A percentile compares a stretch with the other conserved stretches of the same genome.
Conservation (phyloP, 1,140 invertebrate genomes). For the Tribolium castaneum region DNA sequence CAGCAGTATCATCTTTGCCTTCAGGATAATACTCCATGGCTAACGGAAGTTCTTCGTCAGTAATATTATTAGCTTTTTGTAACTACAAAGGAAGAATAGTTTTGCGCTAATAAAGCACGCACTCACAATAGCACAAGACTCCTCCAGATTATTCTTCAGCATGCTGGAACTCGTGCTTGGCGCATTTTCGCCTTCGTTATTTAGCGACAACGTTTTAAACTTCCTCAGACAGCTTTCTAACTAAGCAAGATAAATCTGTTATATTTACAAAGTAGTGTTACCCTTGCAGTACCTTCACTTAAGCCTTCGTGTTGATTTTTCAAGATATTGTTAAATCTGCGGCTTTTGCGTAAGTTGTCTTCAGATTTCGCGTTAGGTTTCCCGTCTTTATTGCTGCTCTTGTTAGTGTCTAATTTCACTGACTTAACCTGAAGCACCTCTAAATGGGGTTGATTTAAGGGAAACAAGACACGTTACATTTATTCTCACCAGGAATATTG, state of each 20-base stretch:
- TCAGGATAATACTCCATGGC: constrained; percentile 17
- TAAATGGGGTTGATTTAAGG: not conserved
- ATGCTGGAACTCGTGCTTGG: not conserved
- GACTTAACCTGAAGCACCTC: constrained; percentile 13
- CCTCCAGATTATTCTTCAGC: not conserved
- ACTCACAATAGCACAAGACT: not conserved
- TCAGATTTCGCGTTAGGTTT: constrained; percentile 3
- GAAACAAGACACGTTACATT: not conserved
- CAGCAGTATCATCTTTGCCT: not conserved
- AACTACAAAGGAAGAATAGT: not conserved
- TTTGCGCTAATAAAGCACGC: not conserved
- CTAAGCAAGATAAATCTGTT: not conserved
- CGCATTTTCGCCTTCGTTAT: constrained; percentile 1
- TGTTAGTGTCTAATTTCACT: constrained; percentile 23
- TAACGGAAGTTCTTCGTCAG: not conserved
- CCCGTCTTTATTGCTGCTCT: not conserved
- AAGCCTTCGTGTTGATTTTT: constrained; percentile 1
- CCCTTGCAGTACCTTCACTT: not conserved
- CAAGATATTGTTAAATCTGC: constrained; percentile 11
- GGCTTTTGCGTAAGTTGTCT: constrained; percentile 16
- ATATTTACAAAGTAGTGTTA: not conserved
- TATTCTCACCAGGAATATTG: constrained; percentile 18
- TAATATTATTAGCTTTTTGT: not conserved
- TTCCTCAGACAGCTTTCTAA: constrained; percentile 2
- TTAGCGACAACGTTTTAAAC: constrained; percentile 3